A percentile compares a stretch with the other conserved stretches of the same genome.
These are phyloP conservation scores for Chiloscyllium plagiosum DNA, from an alignment of 2,113 vertebrate species.

Conservation along the genomic window DNA sequence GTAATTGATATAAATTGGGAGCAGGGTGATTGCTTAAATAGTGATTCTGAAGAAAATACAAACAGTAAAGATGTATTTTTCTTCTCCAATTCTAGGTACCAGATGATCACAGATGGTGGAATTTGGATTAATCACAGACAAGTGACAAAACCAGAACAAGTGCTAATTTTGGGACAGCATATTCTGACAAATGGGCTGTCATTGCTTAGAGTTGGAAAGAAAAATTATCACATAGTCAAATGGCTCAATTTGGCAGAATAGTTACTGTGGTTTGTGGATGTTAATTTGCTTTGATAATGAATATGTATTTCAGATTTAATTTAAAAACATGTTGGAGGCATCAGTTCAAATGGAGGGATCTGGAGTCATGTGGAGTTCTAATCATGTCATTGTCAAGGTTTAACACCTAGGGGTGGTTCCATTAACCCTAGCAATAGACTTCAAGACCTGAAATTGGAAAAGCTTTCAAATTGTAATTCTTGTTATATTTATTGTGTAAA, in stretches of 20 bases:
- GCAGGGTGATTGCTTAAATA: not conserved
- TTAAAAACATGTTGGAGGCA: not conserved
- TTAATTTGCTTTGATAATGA: not conserved
- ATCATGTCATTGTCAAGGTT: not conserved
- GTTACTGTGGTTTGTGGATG: not conserved
- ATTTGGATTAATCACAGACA: slow-evolving; percentile 81
- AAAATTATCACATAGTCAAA: slow-evolving; percentile 85
- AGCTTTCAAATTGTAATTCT: not conserved
- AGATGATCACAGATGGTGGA: slow-evolving; percentile 76
- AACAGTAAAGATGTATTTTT: not conserved
- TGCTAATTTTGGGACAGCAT: slow-evolving; percentile 76
- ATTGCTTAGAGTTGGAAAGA: slow-evolving; percentile 82
- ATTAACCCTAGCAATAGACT: not conserved
- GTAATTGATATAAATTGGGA: not conserved
- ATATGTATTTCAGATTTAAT: not conserved
- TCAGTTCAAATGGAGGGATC: not conserved
- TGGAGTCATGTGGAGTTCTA: not conserved
- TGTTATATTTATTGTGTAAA: not conserved
- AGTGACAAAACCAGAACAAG: slow-evolving; percentile 70
- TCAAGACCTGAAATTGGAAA: not conserved
- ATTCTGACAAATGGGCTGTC: slow-evolving; percentile 88
- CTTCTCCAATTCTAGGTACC: slow-evolving; percentile 64
- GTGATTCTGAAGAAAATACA: not conserved
- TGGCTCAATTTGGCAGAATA: slow-evolving; percentile 59
- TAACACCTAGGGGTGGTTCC: not conserved